These are phyloP conservation scores for Ceyx melanurus DNA, from an alignment of 2,113 vertebrate genomes.

Conservation along the genomic window DNA sequence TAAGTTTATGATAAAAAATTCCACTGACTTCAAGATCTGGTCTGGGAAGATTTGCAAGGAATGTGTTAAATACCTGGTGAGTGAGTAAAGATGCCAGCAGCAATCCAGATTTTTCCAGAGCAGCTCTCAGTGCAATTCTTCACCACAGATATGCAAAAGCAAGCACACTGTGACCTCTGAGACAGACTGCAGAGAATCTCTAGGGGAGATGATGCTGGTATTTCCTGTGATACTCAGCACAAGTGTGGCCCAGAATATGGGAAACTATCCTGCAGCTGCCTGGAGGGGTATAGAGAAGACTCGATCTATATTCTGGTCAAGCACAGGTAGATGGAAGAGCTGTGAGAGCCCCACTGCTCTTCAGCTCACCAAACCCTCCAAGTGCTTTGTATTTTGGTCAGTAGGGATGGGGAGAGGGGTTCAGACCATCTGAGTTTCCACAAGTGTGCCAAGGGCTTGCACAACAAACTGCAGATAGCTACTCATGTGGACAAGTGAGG, in stretches of 20 bases:
- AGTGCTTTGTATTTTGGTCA: neutral
- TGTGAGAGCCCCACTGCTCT: rapidly evolving
- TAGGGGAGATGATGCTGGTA: neutral
- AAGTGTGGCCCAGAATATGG: neutral
- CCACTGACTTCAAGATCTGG: neutral
- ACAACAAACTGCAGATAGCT: neutral
- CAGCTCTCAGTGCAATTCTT: neutral
- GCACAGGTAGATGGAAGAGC: neutral
- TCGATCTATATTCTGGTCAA: neutral
- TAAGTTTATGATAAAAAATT: neutral
- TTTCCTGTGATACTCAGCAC: slow-evolving; percentile 32
- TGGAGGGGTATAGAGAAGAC: neutral
- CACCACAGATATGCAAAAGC: slow-evolving; percentile 41
- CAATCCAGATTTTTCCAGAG: neutral
- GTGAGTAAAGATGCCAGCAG: slow-evolving; percentile 17
- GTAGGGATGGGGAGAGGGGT: neutral
- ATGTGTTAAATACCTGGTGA: slow-evolving; percentile 51
- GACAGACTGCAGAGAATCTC: neutral
- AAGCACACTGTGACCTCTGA: neutral
- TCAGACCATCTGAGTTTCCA: neutral
- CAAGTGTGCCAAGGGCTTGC: neutral
- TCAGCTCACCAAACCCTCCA: neutral
- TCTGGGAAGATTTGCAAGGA: neutral
- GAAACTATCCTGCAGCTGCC: neutral
- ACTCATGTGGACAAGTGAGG: neutral